Evolutionary conservation across 2,797 vertebrate genomes (phyloP), one percentile per base, ranked within the genome.

Genomic region (Heterohyrax brucei): DNA sequence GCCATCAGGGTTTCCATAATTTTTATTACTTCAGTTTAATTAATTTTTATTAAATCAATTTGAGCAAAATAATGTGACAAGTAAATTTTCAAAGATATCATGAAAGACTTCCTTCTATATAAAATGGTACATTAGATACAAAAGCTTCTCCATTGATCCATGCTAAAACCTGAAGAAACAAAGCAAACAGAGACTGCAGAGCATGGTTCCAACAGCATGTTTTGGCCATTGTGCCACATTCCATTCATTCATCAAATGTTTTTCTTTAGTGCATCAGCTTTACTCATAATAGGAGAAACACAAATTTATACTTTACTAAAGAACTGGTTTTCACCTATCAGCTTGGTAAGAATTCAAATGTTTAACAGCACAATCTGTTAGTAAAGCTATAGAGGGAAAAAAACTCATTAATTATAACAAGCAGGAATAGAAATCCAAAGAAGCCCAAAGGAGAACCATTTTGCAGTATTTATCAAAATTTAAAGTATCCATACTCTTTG

Each of bases 291-390:
- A 93, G 13, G 70, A 84, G 33, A 94, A 90, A 78, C 6, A 75
- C 39, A 92, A 95, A 88, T 44, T 78, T 96, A 84, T 78, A 82
- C 62, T 89, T 86, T 7, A 28, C 18, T 28, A 50, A 44, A 78
- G 79, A 95, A 83, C 44, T 91, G 79, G 64, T 93, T 91, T 87
- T 91, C 66, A 82, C 78, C 85, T 91, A 92, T 86, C 75, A 87
- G n/a, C 80, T 14, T 73, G 64, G 85, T 72, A 89, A 76, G 92
- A 62, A 73, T 48, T 94, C 93, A 62, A 10, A 73, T 66, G 14
- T 81, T 28, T 77, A 28, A 87, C 18, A 64, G 33, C 79, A 91
- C 13, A 50, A n/a, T 53, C 66, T 68, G 33, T 12, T 75, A 14
- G 75, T 61, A 4, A 87, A 50, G 62, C 30, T 87, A 5, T 24